Conservation (phyloP, 2,888 invertebrate species). For the Taenaris catops region DNA sequence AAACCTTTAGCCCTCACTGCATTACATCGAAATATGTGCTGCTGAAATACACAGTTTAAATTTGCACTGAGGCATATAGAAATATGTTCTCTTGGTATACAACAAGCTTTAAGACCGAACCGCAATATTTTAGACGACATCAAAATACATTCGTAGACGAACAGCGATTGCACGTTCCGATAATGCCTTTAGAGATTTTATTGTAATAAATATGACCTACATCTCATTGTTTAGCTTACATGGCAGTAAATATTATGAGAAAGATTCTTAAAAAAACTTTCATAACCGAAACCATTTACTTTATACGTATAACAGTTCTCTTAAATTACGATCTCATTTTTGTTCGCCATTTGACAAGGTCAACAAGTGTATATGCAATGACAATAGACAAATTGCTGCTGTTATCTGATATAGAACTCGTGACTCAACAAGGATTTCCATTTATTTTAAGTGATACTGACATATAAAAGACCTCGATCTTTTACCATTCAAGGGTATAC, state of each 20-base stretch:
- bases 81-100: too few relatives aligned
- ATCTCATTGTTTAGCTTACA: constrained; percentile 53
- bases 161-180: too few relatives aligned
- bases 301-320: constrained; percentile 24
- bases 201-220: constrained; percentile 56
- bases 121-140: too few relatives aligned
- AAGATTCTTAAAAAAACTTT: constrained; percentile 15
- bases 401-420: constrained; percentile 65
- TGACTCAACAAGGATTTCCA: constrained; percentile 59
- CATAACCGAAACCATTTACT: constrained; percentile 12
- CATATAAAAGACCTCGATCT: constrained; percentile 58
- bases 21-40: too few relatives aligned
- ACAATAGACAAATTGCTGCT: constrained; percentile 56
- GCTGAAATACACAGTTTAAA: too few relatives aligned
- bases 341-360: constrained; percentile 41
- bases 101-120: too few relatives aligned
- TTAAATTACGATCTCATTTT: constrained; percentile 16
- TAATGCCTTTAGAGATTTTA: too few relatives aligned
- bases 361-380: constrained; percentile 44
- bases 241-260: constrained; percentile 42
- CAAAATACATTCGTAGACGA: too few relatives aligned
- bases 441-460: constrained; percentile 47
- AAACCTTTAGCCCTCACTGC: too few relatives aligned
- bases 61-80: too few relatives aligned
- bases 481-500: too few relatives aligned